These are phyloP conservation scores for Coreoperca whiteheadi DNA, from an alignment of 2,113 vertebrate species.

Conservation along the genomic window DNA sequence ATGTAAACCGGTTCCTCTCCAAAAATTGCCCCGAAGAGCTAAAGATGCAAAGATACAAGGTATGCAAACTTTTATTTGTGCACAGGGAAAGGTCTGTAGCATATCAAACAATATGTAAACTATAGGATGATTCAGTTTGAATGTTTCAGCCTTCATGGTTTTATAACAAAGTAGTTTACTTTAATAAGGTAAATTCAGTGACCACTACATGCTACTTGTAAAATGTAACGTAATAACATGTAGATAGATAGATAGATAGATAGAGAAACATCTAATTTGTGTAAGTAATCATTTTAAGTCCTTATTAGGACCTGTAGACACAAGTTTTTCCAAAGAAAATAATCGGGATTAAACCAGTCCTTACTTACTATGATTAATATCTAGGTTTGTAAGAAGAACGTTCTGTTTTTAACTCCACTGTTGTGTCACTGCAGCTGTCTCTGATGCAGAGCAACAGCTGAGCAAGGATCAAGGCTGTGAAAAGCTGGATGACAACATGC, in stretches of 20 bases:
- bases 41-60: neutral
- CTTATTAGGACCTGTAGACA: neutral
- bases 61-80: neutral
- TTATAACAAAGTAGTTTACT: neutral
- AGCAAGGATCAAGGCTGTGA: constrained; percentile 42
- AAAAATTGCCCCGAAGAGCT: neutral
- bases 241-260: no score
- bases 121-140: neutral
- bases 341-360: neutral
- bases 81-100: neutral
- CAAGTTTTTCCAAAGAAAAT: neutral
- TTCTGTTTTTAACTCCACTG: neutral
- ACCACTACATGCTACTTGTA: neutral
- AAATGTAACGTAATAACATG: neutral
- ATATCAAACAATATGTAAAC: neutral
- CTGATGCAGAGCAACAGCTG: constrained; percentile 48
- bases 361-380: constrained; percentile 20
- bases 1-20: neutral
- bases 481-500: constrained; percentile 53
- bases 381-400: neutral
- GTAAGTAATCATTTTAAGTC: neutral
- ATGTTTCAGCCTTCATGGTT: neutral
- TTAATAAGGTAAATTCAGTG: neutral
- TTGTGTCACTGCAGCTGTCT: constrained; percentile 56
- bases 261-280: neutral